A percentile compares a stretch with the other conserved stretches of the same genome.
These are phyloP conservation scores for Syngnathus floridae DNA, from an alignment of 2,113 vertebrate species.

Conservation along the genomic window DNA sequence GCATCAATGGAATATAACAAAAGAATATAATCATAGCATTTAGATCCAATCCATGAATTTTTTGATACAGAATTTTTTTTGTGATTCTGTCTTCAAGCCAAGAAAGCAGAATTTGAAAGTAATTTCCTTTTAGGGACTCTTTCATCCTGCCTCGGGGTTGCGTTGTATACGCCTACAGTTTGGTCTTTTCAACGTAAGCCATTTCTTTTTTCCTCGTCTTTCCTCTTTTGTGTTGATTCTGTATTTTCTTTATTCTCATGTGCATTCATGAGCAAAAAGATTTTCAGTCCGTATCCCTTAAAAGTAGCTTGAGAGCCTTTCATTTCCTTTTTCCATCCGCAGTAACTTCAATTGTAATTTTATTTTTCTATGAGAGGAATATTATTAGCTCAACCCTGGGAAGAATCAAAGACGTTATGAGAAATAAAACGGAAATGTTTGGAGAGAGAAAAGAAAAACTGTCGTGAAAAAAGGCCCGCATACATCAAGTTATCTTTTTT, in stretches of 20 bases:
- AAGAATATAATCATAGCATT: not conserved
- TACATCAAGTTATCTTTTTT: no score
- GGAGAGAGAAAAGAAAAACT: not conserved
- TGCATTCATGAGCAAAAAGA: not conserved
- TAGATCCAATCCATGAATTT: not conserved
- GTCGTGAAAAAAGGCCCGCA: not conserved
- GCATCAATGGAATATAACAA: not conserved
- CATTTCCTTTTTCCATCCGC: conserved; percentile 27
- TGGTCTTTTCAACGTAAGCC: conserved; percentile 12
- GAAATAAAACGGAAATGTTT: not conserved
- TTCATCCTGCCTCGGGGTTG: conserved; percentile 5
- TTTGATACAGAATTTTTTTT: not conserved
- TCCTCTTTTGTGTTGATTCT: not conserved
- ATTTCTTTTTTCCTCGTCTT: conserved; percentile 1
- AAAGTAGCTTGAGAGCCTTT: conserved; percentile 19
- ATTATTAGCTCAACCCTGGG: not conserved
- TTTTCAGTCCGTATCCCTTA: conserved; percentile 8
- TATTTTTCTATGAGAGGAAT: not conserved
- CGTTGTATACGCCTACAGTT: not conserved
- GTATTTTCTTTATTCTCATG: conserved; percentile 5
- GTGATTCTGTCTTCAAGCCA: not conserved
- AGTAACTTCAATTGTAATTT: not conserved
- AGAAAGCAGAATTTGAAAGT: conserved; percentile 7
- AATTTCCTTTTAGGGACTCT: conserved; percentile 26
- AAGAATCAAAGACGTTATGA: not conserved